Evolutionary conservation across 2,888 invertebrate species (phyloP).

Genomic region (Junonia oenone): DNA sequence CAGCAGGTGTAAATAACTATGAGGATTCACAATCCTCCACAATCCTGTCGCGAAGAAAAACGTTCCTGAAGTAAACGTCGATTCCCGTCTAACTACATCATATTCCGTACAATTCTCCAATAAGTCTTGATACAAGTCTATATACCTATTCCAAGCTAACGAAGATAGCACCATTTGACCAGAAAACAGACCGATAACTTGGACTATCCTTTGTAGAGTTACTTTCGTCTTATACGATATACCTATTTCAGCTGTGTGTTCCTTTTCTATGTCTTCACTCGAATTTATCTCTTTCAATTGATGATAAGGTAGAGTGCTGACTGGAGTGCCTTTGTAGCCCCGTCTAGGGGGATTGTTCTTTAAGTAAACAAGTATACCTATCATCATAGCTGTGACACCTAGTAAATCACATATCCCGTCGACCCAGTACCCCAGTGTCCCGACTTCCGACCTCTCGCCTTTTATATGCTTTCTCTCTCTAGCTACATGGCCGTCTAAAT

Average conservation of each 20-base stretch:
- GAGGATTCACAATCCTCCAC: conserved; percentile 90
- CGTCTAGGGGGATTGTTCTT: conserved; percentile 86
- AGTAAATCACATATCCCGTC: conserved; percentile 90
- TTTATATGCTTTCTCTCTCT: conserved; percentile 86
- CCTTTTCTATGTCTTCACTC: conserved; percentile 67
- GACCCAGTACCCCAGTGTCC: conserved; percentile 88
- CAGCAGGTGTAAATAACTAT: conserved; percentile 86
- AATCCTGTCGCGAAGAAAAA: conserved; percentile 86
- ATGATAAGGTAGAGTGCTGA: conserved; percentile 77
- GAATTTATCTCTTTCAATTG: conserved; percentile 66
- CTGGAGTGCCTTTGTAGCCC: conserved; percentile 82
- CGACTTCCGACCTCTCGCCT: conserved; percentile 89
- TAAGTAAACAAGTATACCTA: conserved; percentile 84
- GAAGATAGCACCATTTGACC: conserved; percentile 87
- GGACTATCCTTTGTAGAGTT: conserved; percentile 82
- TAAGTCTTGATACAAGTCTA: conserved; percentile 87
- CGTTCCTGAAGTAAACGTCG: conserved; percentile 83
- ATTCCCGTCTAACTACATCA: conserved; percentile 71
- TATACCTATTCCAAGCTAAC: conserved; percentile 90
- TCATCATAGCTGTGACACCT: conserved; percentile 85
- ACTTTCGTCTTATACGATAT: conserved; percentile 84
- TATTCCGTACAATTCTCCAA: conserved; percentile 82
- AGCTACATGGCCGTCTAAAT: conserved; percentile 92
- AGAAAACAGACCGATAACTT: conserved; percentile 82
- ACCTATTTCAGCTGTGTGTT: conserved; percentile 65